These are phyloP conservation scores for Melolontha melolontha DNA, from an alignment of 2,888 invertebrate species.

Conservation along the genomic window DNA sequence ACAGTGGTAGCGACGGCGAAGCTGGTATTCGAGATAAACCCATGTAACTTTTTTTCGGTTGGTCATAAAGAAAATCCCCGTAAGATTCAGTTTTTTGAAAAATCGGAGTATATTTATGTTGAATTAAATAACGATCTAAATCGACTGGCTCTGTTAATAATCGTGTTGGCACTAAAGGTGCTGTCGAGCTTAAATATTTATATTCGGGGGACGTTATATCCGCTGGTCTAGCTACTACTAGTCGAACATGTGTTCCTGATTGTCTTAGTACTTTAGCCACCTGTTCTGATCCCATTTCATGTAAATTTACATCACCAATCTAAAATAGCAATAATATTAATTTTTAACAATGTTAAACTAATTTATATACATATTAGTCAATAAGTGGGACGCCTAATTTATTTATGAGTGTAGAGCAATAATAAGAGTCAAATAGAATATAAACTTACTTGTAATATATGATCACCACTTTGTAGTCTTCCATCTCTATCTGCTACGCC, in stretches of 20 bases:
- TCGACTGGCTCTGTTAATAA: slow-evolving; percentile 89
- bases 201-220: slow-evolving; percentile 75
- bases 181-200: slow-evolving; percentile 70
- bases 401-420: background rate
- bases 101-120: slow-evolving; percentile 84
- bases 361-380: background rate
- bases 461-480: slow-evolving; percentile 96
- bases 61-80: slow-evolving; percentile 52
- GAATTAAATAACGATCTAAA: slow-evolving; percentile 85
- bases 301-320: slow-evolving; percentile 74
- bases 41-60: slow-evolving; percentile 54
- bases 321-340: slow-evolving; percentile 48
- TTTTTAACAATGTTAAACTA: background rate
- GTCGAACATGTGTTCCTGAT: slow-evolving; percentile 93
- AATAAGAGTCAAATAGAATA: slow-evolving; percentile 4
- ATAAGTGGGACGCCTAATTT: background rate
- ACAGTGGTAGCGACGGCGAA: slow-evolving; percentile 65
- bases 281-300: slow-evolving; percentile 98
- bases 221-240: slow-evolving; percentile 93
- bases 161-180: slow-evolving; percentile 76
- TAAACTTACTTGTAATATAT: slow-evolving; percentile 89
- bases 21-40: slow-evolving; percentile 62
- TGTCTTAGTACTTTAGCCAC: slow-evolving; percentile 96
- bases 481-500: slow-evolving; percentile 98
- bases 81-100: slow-evolving; percentile 63